Evolutionary conservation across 2,888 invertebrate species (phyloP).

Genomic region (Carcina quercana): DNA sequence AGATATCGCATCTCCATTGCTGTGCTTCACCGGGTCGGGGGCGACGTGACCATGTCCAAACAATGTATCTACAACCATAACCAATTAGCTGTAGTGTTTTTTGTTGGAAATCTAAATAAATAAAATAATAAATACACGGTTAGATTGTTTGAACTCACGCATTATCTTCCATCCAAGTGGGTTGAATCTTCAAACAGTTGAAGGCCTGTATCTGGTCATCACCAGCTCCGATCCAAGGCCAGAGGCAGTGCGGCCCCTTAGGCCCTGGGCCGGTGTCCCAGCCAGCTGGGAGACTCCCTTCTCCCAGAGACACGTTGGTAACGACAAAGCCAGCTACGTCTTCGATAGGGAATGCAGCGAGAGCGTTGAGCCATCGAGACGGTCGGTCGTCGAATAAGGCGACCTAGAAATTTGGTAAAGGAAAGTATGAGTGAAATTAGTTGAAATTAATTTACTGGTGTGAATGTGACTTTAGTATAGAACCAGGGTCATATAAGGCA

Average conservation of each 20-base stretch:
- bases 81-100: no score
- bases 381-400: slow-evolving; percentile 54
- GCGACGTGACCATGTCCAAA: no score
- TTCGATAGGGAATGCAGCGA: slow-evolving; percentile 40
- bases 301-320: slow-evolving; percentile 72
- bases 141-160: slow-evolving; percentile 47
- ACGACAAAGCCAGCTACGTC: slow-evolving; percentile 58
- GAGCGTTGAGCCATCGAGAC: slow-evolving; percentile 50
- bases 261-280: slow-evolving; percentile 66
- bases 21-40: no score
- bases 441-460: no score
- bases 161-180: slow-evolving; percentile 88
- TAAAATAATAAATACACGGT: no score
- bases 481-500: no score
- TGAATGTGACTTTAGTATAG: no score
- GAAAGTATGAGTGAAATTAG: no score
- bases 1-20: no score
- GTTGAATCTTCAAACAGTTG: slow-evolving; percentile 85
- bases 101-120: no score
- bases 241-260: slow-evolving; percentile 73
- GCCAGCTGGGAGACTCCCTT: slow-evolving; percentile 71
- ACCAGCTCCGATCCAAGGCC: slow-evolving; percentile 81
- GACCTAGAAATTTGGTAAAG: no score
- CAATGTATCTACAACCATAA: no score
- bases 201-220: slow-evolving; percentile 74